These are phyloP conservation scores for Amaurobius ferox DNA, from an alignment of 2,888 invertebrate genomes.

Conservation along the genomic window DNA sequence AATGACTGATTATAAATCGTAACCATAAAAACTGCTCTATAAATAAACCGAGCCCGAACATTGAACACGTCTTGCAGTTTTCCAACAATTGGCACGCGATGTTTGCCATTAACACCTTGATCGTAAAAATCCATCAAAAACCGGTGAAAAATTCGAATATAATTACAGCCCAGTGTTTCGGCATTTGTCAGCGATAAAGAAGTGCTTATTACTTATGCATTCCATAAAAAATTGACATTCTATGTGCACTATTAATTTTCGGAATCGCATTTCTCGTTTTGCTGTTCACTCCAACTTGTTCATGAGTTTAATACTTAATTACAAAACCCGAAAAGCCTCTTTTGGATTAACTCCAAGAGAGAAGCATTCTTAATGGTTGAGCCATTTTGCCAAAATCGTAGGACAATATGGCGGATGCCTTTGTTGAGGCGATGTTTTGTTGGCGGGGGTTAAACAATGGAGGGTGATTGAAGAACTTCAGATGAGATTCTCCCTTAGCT, in stretches of 20 bases:
- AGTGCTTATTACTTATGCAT: conserved; percentile 53
- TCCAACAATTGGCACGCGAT: conserved; percentile 34
- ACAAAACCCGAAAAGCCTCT: neutral
- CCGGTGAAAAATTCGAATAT: conserved; percentile 23
- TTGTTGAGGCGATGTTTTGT: neutral
- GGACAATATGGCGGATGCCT: conserved; percentile 3
- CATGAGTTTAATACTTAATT: conserved; percentile 57
- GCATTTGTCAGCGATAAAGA: conserved; percentile 56
- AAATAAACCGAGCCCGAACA: neutral
- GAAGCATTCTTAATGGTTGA: conserved; percentile 11
- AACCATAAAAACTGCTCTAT: neutral
- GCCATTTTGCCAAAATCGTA: neutral
- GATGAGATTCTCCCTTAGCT: neutral
- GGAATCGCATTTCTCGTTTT: conserved; percentile 23
- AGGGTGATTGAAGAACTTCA: conserved; percentile 3
- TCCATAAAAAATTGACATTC: conserved; percentile 7
- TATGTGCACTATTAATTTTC: conserved; percentile 31
- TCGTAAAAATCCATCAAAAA: neutral
- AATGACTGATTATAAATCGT: neutral
- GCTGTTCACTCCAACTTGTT: conserved; percentile 28
- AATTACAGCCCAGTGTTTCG: conserved; percentile 41
- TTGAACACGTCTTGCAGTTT: neutral
- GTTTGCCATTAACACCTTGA: conserved; percentile 45
- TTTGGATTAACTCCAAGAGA: conserved; percentile 35
- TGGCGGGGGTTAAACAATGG: neutral